Conservation (phyloP, 1,140 invertebrate species). For the Hylyphantes graminicola region DNA sequence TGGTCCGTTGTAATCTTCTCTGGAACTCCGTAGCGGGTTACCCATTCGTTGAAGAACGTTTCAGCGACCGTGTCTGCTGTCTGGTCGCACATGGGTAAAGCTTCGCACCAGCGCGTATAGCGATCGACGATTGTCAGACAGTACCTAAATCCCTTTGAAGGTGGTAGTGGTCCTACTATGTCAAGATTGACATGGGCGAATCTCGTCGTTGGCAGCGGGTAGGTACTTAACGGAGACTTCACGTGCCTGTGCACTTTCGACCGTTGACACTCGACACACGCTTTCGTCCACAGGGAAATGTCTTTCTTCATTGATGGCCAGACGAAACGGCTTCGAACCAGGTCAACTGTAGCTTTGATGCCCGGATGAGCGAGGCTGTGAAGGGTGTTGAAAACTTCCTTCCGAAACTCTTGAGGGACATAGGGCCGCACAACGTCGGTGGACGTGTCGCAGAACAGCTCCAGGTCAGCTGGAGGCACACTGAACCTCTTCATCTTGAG, state of each 20-base stretch:
- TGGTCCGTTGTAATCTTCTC: conserved; percentile 67
- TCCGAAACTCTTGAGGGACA: too few species aligned
- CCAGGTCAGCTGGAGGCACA: conserved; percentile 20
- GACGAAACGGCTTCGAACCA: too few species aligned
- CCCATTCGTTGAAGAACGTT: conserved; percentile 65
- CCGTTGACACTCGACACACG: conserved; percentile 62
- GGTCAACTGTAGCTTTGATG: too few species aligned
- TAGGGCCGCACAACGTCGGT: too few species aligned
- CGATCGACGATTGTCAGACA: conserved; percentile 69
- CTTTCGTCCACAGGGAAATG: conserved; percentile 59
- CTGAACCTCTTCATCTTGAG: conserved; percentile 4
- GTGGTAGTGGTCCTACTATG: conserved; percentile 69
- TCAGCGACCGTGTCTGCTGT: conserved; percentile 65
- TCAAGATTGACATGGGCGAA: conserved; percentile 71
- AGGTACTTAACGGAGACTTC: conserved; percentile 56
- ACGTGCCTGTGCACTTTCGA: conserved; percentile 50
- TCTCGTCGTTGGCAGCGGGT: background rate
- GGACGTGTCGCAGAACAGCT: too few species aligned
- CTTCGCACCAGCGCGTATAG: conserved; percentile 69
- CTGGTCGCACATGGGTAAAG: conserved; percentile 64
- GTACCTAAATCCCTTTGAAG: conserved; percentile 65
- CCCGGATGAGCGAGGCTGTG: too few species aligned
- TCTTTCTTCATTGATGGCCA: conserved; percentile 17
- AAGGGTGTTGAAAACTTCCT: too few species aligned
- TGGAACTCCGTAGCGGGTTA: conserved; percentile 60